Conservation (phyloP, 2,113 vertebrate genomes). For the Crocuta crocuta region DNA sequence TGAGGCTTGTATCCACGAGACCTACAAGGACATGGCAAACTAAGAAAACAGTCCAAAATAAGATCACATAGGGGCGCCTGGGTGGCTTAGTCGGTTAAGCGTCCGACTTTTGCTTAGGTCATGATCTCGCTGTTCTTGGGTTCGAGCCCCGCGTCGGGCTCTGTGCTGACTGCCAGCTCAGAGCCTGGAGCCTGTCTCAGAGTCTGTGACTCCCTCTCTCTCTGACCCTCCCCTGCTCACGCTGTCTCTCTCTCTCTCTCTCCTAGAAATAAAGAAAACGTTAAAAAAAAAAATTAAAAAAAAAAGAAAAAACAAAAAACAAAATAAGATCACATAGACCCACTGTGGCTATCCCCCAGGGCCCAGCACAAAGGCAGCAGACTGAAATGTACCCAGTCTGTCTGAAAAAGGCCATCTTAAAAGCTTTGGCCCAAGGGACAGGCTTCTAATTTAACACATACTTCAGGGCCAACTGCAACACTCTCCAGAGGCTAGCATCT, state of each 20-base stretch:
- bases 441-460: neutral
- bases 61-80: neutral
- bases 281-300: too few relatives aligned
- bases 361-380: neutral
- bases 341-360: neutral
- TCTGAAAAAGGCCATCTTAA: neutral
- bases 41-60: neutral
- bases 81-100: too few relatives aligned
- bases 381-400: neutral
- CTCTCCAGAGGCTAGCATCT: neutral
- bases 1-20: neutral
- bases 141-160: too few relatives aligned
- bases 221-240: too few relatives aligned
- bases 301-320: too few relatives aligned
- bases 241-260: too few relatives aligned
- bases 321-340: neutral
- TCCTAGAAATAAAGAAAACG: too few relatives aligned
- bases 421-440: neutral
- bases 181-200: too few relatives aligned
- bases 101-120: too few relatives aligned
- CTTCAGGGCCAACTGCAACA: neutral
- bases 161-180: too few relatives aligned
- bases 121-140: too few relatives aligned
- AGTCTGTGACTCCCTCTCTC: too few relatives aligned
- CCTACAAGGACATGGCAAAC: neutral